Evolutionary conservation across 2,888 invertebrate species (phyloP), one percentile per base, ranked within the genome.

Genomic region (Temnothorax unifasciatus): DNA sequence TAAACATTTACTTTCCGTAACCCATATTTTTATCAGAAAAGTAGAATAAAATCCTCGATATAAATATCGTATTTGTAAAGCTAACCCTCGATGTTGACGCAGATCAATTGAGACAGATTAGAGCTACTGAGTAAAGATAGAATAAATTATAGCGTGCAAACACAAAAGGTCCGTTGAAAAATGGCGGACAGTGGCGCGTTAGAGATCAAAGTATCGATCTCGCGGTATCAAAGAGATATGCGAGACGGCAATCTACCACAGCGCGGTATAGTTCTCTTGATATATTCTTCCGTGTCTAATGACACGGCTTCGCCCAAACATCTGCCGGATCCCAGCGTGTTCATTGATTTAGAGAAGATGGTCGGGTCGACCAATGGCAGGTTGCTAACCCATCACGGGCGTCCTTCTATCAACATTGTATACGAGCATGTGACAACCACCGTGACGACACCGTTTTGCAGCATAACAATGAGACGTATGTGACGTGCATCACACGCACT

Each of bases 261-360:
- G 29, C 29, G 29, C 41, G 29, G 15, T 77, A 54, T 38, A 77
- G 13, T 13, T 34, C 34, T 5, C 9, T 11, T 59, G 73, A 73
- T 47, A 44, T 79, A 59, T 73, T 81, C 73, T 81, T 73, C 47
- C 34, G 38, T 47, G 34, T 59, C 79, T 81, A 73, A 81, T 81
- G 79, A 81, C 47, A 81, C 21, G 34, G 79, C 18, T 59, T 59
- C 59, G 59, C 73, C 57, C 21, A 71, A 85, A 68, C 66, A 77
- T 73, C 83, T 77, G 57, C 38, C 41, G 21, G 47, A 44, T 74
- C 66, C 66, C 54, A 74, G 68, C 47, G 50, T 74, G 85, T 83
- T 61, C 83, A 86, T 86, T 86, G 86, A 86, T 75, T 86, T 54
- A 59, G 64, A 85, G 66, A 59, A 83, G 83, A 73, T 76, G 76